Conservation (phyloP, 2,113 vertebrate species). For the Athene cunicularia region DNA sequence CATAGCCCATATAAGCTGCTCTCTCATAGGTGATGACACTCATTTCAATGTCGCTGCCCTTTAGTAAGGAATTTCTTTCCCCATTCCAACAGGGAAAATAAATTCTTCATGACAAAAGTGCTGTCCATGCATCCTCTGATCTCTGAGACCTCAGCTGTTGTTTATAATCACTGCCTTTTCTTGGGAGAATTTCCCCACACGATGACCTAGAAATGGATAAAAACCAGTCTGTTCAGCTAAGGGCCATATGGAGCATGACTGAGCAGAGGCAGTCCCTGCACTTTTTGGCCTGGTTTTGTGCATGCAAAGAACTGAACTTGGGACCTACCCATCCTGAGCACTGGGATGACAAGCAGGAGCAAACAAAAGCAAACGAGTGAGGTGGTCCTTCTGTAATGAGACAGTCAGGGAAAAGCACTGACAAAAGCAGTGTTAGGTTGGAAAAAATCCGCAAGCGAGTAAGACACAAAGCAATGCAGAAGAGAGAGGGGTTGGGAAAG, state of each 20-base stretch:
- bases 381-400: not conserved
- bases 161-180: not conserved
- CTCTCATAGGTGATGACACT: not conserved
- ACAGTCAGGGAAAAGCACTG: not conserved
- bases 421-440: not conserved
- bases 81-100: not conserved
- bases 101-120: not conserved
- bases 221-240: not conserved
- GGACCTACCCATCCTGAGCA: not conserved
- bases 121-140: not conserved
- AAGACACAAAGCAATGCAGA: not conserved
- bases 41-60: not conserved
- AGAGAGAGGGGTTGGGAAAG: not conserved
- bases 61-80: not conserved
- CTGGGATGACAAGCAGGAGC: not conserved
- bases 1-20: not conserved
- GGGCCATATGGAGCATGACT: rapidly evolving
- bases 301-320: not conserved
- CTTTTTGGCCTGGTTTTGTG: not conserved
- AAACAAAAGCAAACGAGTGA: not conserved
- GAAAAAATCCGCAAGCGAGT: not conserved
- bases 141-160: not conserved
- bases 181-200: not conserved
- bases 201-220: not conserved
- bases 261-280: not conserved